These are phyloP conservation scores for Nannoperca australis DNA, from an alignment of 2,797 vertebrate genomes.

Conservation along the genomic window DNA sequence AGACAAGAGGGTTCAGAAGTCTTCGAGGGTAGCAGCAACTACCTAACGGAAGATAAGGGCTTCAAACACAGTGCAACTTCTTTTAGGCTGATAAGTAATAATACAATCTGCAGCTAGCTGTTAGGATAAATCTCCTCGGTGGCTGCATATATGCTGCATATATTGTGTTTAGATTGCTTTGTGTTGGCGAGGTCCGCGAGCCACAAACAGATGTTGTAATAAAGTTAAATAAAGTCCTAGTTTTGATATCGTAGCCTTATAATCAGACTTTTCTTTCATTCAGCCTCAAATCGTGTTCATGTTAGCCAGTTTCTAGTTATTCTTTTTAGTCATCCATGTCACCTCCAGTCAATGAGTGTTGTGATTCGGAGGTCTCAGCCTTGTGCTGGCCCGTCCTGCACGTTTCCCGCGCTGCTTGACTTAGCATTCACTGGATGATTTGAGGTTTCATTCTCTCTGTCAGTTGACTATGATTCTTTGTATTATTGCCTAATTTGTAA, in stretches of 20 bases:
- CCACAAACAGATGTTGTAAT: not conserved
- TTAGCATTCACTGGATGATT: too few species aligned
- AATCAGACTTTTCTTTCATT: not conserved
- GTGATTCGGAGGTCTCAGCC: too few species aligned
- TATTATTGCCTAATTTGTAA: not conserved
- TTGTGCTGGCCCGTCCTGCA: too few species aligned
- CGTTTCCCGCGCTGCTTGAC: too few species aligned
- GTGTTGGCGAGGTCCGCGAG: not conserved
- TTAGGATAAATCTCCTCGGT: not conserved
- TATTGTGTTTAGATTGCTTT: not conserved
- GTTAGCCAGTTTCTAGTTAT: not conserved
- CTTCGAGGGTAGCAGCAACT: not conserved
- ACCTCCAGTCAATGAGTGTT: not conserved
- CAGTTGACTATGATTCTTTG: not conserved
- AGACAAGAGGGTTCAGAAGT: not conserved
- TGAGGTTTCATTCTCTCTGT: not conserved
- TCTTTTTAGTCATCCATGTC: not conserved
- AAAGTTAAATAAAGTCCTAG: not conserved
- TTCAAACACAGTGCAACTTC: slow-evolving; percentile 13
- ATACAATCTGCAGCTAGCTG: not conserved
- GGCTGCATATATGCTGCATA: not conserved
- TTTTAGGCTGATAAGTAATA: not conserved
- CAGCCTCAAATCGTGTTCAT: not conserved
- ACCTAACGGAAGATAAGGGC: slow-evolving; percentile 9
- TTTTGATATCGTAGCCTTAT: not conserved